Evolutionary conservation across 2,888 invertebrate genomes (phyloP), one percentile per base, ranked within the genome.

Genomic region (Gerris lacustris): DNA sequence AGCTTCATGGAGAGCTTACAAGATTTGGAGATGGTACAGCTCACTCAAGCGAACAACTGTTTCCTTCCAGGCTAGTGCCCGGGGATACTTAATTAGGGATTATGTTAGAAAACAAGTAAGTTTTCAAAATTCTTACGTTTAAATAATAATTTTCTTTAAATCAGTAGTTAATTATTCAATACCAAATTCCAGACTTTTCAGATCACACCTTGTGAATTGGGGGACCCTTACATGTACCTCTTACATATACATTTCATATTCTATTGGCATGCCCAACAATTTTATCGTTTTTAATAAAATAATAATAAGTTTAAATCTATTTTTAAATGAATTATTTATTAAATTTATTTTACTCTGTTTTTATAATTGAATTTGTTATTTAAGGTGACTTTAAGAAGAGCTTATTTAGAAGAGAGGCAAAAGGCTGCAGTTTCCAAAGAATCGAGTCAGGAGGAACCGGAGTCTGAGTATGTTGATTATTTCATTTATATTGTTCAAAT

Each of bases 1-100:
- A 79, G 85, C 89, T 67, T 85, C 85, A 78, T 94, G 91, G 89
- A 84, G 91, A 71, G 87, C 89, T 44, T 86, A 86, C 76, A 84
- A 84, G 71, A 85, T 84, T 45, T 84, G 89, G 5, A 83, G 83
- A 68, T 89, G 89, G 86, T 89, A 86, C 79, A 81, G 84, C 72
- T 86, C 86, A 72, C 80, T 93, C 7, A 84, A 85, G 67, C 78
- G 79, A 7, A 85, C 86, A 6, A 79, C 88, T 17, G 79, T 88
- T 6, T 78, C 81, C 18, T 86, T 94, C 78, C 93, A 94, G 80
- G 88, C 92, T 1, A 84, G 85, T 75, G 86, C 88, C 7, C 81
- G 90, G 44, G 92, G 92, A 0, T 86, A 83, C 76, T 79, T 87
- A 63, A 82, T 88, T 0, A 81, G 91, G 73, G 82, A 83, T 77